A percentile compares a stretch with the other conserved stretches of the same genome.
Evolutionary conservation across 2,888 invertebrate genomes (phyloP).

Genomic region (Eupithecia insigniata): DNA sequence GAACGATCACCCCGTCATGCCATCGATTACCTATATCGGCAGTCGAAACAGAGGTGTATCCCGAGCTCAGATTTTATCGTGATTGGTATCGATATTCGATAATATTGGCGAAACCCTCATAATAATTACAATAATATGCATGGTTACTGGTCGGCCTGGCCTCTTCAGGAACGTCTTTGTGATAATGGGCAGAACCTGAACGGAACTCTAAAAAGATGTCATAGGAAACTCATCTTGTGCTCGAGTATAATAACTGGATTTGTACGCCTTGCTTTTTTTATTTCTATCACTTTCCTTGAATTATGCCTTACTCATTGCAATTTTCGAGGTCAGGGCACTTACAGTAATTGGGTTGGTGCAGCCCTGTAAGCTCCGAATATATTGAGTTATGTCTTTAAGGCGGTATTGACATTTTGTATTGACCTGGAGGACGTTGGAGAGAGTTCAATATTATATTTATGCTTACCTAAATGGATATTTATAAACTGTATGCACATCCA

Average conservation of each 20-base stretch:
- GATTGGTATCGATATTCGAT: too few species aligned
- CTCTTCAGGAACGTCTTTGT: too few species aligned
- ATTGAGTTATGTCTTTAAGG: background rate
- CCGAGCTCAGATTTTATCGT: constrained; percentile 1
- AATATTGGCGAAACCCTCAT: background rate
- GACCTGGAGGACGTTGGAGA: background rate
- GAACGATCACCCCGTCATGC: background rate
- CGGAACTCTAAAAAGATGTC: background rate
- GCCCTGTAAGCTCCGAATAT: background rate
- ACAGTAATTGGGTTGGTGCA: background rate
- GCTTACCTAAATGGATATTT: too few species aligned
- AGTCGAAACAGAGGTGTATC: background rate
- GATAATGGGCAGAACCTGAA: too few species aligned
- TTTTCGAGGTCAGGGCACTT: background rate
- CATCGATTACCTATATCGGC: background rate
- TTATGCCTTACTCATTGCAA: background rate
- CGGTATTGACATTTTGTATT: background rate
- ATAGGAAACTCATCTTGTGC: background rate
- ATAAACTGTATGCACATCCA: too few species aligned
- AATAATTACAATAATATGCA: background rate
- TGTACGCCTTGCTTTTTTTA: background rate
- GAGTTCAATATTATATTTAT: background rate
- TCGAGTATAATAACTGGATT: background rate
- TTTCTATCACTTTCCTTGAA: background rate
- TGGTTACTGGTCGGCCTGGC: background rate